A percentile compares a stretch with the other conserved stretches of the same genome.
phyloP scores from a whole-genome alignment of 2,113 vertebrate species.

The Carassius gibelio region DNA sequence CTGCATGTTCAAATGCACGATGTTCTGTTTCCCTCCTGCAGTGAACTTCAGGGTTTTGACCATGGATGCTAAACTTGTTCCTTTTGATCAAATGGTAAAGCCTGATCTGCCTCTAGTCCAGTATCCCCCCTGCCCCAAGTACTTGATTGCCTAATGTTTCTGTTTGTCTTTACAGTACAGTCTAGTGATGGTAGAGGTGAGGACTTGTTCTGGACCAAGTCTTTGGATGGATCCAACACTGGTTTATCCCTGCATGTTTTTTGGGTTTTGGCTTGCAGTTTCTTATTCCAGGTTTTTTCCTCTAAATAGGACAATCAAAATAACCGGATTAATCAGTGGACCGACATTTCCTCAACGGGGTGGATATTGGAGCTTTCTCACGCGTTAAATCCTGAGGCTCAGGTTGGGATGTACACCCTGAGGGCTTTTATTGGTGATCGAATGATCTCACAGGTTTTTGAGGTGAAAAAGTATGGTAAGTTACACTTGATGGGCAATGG shows the following conservation, averaged over 20 bases:
- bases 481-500: neutral
- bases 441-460: conserved; percentile 54
- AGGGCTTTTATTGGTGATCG: conserved; percentile 4
- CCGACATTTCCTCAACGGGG: conserved; percentile 35
- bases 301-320: conserved; percentile 57
- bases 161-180: conserved; percentile 15
- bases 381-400: conserved; percentile 67
- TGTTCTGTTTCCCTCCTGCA: neutral
- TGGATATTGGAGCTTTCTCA: conserved; percentile 69
- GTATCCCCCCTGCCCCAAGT: too few relatives aligned
- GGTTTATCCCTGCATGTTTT: too few relatives aligned
- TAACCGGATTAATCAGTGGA: conserved; percentile 50
- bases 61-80: neutral
- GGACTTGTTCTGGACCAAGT: neutral
- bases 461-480: conserved; percentile 67
- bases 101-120: too few relatives aligned
- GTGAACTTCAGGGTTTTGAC: neutral
- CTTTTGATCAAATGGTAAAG: conserved; percentile 2
- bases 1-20: too few relatives aligned
- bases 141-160: neutral
- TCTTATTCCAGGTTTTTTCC: neutral
- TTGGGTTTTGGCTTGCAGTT: neutral
- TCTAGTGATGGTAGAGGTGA: neutral
- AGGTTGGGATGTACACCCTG: conserved; percentile 61
- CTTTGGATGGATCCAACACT: neutral